A percentile compares a stretch with the other conserved stretches of the same genome.
phyloP scores from a whole-genome alignment of 1,140 invertebrate species.

The Leucophenga varia region DNA sequence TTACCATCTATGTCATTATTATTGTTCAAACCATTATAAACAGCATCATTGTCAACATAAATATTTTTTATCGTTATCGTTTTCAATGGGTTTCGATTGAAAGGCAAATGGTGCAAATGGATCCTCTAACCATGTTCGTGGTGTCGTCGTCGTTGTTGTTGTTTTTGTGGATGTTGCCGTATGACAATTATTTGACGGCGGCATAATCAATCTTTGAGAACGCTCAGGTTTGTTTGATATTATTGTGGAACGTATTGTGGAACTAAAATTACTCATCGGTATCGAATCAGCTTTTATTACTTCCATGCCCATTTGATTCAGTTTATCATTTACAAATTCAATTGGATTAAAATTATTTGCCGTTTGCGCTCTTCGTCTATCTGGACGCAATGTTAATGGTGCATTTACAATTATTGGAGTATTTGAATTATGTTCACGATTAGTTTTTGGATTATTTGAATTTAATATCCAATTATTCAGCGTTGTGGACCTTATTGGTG shows the following conservation, averaged over 20 bases:
- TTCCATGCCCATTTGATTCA: constrained; percentile 32
- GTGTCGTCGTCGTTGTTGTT: neutral
- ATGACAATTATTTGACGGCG: no score
- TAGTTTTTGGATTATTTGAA: no score
- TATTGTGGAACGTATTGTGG: neutral
- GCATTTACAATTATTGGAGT: constrained; percentile 17
- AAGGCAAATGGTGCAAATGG: constrained; percentile 20
- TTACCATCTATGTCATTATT: no score
- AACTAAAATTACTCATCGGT: neutral
- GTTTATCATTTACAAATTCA: constrained; percentile 25
- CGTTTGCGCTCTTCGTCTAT: neutral
- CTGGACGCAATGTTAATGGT: constrained; percentile 1
- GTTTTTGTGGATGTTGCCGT: constrained; percentile 1
- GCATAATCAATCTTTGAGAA: no score
- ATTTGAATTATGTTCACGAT: no score
- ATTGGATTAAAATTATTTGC: constrained; percentile 7
- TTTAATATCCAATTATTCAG: no score
- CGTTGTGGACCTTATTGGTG: no score
- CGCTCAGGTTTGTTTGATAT: no score
- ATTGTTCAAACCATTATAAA: neutral
- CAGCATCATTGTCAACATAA: neutral
- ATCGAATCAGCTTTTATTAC: constrained; percentile 17
- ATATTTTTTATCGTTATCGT: constrained; percentile 14
- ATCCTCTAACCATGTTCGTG: constrained; percentile 7
- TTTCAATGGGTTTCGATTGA: constrained; percentile 6